Evolutionary conservation across 1,140 invertebrate genomes (phyloP), one percentile per base, ranked within the genome.

Genomic region (Nephila pilipes): DNA sequence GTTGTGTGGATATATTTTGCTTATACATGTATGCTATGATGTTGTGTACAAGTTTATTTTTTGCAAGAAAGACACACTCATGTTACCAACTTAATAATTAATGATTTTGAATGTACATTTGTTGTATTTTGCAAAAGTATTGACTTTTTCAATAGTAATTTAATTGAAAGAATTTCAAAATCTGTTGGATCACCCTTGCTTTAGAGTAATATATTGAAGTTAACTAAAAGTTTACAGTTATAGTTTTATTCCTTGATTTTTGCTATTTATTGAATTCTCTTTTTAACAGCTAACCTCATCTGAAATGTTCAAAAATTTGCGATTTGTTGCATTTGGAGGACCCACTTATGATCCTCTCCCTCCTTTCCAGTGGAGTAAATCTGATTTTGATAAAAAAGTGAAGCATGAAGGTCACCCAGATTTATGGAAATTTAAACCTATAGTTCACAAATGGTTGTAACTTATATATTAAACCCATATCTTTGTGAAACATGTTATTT

Each of bases 401-500:
- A 96, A 96, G 3, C 98, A 98, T 94, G 94, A 96, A 94, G 98
- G 98, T 10, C 97, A 98, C 81, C 98, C 98, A 0, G 97, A 98
- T 94, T 94, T 96, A 54, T 98, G 97, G 96, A 95, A 97, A 87
- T 98, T 98, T 95, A 95, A 96, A 18, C 96, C 96, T 75, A 94
- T 96, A 25, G 94, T 95, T 58, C 95, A 95, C 87, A 94, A 95
- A 25, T 96, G 96, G 96, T 12, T 83, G 55, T 90, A 38, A 75
- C 38, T 46, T 46, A 63, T 55, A 38, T 25, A 25, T 29, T 65
- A 69, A 2, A 16, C 32, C 18, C 18, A 18, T 38, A 14, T 36
- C 1, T 3, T 80, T 1, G 20, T 36, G 20, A 80, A 18, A 18
- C 18, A 25, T 46, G 14, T 36, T 38, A 38, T 25, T 29, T 8